A percentile compares a stretch with the other conserved stretches of the same genome.
These are phyloP conservation scores for Leptothorax acervorum DNA, from an alignment of 2,888 invertebrate species.

Conservation along the genomic window DNA sequence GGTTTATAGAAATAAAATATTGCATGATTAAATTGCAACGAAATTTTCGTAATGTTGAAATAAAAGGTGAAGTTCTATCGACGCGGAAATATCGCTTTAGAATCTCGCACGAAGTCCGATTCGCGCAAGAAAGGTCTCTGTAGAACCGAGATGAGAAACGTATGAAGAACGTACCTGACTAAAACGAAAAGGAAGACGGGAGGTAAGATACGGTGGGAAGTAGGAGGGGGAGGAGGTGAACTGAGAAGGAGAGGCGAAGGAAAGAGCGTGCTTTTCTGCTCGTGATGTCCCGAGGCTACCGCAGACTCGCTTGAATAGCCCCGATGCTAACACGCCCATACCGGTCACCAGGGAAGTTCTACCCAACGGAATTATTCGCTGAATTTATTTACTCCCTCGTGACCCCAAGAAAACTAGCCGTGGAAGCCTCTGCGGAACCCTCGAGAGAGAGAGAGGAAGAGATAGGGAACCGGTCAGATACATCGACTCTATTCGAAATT, in stretches of 20 bases:
- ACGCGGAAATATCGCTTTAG: conserved; percentile 32
- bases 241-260: conserved; percentile 53
- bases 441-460: conserved; percentile 5
- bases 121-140: conserved; percentile 8
- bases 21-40: neutral
- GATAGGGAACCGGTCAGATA: conserved; percentile 67
- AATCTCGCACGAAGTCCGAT: conserved; percentile 27
- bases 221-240: conserved; percentile 34
- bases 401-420: conserved; percentile 74
- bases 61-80: conserved; percentile 4
- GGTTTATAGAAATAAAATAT: neutral
- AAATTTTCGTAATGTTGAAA: conserved; percentile 3
- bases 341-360: conserved; percentile 75
- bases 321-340: conserved; percentile 80
- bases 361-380: conserved; percentile 77
- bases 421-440: conserved; percentile 59
- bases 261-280: conserved; percentile 75
- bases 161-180: conserved; percentile 52
- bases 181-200: conserved; percentile 52
- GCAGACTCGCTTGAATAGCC: conserved; percentile 76
- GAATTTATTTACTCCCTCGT: conserved; percentile 80
- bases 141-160: conserved; percentile 55
- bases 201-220: conserved; percentile 57
- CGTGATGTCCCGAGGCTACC: conserved; percentile 85
- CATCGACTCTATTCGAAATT: conserved; percentile 67